phyloP scores from a whole-genome alignment of 37 sponge, comb jelly and placozoan species.

The Theonella swinhoei region DNA sequence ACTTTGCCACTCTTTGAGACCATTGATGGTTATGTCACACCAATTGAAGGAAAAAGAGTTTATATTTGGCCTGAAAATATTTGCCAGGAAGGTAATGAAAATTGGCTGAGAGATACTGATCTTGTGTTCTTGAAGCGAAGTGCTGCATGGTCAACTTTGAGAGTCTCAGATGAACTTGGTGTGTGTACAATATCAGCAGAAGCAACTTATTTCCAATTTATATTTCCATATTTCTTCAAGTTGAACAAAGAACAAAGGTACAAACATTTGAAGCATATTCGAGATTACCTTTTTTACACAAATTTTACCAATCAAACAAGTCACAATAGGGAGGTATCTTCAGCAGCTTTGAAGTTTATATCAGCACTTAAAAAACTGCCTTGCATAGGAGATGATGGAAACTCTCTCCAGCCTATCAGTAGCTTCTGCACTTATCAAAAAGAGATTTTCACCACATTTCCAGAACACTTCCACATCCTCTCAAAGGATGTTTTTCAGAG shows the following conservation, averaged over 20 bases:
- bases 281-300: constrained; percentile 14
- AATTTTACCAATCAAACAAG: background rate
- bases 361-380: background rate
- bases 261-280: constrained; percentile 47
- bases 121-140: constrained; percentile 27
- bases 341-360: background rate
- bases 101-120: constrained; percentile 8
- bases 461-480: constrained; percentile 15
- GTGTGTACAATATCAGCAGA: constrained; percentile 9
- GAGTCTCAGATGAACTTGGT: background rate
- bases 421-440: constrained; percentile 18
- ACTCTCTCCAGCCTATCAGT: constrained; percentile 14
- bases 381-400: constrained; percentile 28
- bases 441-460: constrained; percentile 36
- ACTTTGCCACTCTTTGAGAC: constrained; percentile 51
- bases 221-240: constrained; percentile 39
- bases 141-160: constrained; percentile 37
- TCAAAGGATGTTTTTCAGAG: background rate
- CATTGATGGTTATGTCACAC: constrained; percentile 9
- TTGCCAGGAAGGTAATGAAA: constrained; percentile 13
- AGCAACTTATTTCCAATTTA: constrained; percentile 30
- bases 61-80: constrained; percentile 35
- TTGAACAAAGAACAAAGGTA: constrained; percentile 43
- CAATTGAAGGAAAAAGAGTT: constrained; percentile 14
- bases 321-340: background rate